phyloP scores from a whole-genome alignment of 2,797 vertebrate genomes.

The Carduelis carduelis region DNA sequence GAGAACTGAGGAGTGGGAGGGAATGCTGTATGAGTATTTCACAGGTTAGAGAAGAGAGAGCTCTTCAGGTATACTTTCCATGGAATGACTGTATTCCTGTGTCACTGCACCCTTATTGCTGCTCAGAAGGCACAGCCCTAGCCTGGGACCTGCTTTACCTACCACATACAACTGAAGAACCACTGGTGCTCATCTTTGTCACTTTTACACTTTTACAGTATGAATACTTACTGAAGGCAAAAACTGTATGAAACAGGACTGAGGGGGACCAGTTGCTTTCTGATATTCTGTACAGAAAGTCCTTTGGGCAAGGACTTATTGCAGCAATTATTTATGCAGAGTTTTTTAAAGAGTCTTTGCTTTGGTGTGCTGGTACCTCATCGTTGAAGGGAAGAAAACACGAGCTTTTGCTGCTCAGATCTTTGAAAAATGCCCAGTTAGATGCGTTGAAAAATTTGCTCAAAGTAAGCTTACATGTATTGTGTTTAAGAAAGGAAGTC shows the following conservation, averaged over 20 bases:
- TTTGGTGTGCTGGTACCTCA: background rate
- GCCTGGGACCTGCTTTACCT: background rate
- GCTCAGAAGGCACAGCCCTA: background rate
- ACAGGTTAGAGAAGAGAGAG: background rate
- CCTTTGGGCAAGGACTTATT: background rate
- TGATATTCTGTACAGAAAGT: background rate
- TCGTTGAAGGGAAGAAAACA: background rate
- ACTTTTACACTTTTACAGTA: background rate
- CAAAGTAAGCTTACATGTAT: rapidly evolving
- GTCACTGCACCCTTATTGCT: background rate
- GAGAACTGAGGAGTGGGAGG: background rate
- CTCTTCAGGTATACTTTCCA: background rate
- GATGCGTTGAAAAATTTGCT: background rate
- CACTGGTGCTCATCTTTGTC: background rate
- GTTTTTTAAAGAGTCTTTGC: background rate
- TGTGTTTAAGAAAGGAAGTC: background rate
- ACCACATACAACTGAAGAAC: background rate
- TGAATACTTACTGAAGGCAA: background rate
- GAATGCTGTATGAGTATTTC: background rate
- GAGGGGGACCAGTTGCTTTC: background rate
- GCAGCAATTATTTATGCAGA: background rate
- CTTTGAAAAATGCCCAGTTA: background rate
- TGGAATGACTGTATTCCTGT: background rate
- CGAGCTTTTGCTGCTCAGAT: background rate
- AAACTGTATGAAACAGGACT: background rate